Conservation (phyloP, 2,797 vertebrate species). For the Diplodus sargus region DNA sequence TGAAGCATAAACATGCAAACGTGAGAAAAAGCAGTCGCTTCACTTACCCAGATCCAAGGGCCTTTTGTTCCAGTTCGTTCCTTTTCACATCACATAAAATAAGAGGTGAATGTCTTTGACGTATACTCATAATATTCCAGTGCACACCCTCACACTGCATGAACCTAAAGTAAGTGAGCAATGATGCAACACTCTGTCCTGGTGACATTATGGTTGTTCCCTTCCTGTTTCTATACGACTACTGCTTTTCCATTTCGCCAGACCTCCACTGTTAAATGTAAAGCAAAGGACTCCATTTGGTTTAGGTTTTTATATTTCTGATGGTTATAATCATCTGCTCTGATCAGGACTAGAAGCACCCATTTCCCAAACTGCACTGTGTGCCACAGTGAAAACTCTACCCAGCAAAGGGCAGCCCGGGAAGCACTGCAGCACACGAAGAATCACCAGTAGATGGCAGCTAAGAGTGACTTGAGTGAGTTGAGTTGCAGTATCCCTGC, state of each 20-base stretch:
- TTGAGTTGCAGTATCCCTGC: neutral
- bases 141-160: neutral
- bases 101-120: neutral
- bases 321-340: neutral
- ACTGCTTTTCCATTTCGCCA: neutral
- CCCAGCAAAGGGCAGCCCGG: neutral
- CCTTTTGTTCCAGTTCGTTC: neutral
- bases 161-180: neutral
- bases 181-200: slow-evolving; percentile 15
- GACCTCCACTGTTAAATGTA: neutral
- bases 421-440: neutral
- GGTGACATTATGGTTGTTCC: neutral
- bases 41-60: neutral
- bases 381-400: neutral
- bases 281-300: neutral
- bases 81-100: neutral
- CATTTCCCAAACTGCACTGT: neutral
- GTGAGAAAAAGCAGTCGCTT: neutral
- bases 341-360: neutral
- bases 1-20: neutral
- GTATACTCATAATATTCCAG: neutral
- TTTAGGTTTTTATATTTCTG: neutral
- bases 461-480: slow-evolving; percentile 47
- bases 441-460: slow-evolving; percentile 77
- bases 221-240: slow-evolving; percentile 8